Evolutionary conservation across 2,888 invertebrate genomes (phyloP), one percentile per base, ranked within the genome.

Genomic region (Ptychoptera contaminata): DNA sequence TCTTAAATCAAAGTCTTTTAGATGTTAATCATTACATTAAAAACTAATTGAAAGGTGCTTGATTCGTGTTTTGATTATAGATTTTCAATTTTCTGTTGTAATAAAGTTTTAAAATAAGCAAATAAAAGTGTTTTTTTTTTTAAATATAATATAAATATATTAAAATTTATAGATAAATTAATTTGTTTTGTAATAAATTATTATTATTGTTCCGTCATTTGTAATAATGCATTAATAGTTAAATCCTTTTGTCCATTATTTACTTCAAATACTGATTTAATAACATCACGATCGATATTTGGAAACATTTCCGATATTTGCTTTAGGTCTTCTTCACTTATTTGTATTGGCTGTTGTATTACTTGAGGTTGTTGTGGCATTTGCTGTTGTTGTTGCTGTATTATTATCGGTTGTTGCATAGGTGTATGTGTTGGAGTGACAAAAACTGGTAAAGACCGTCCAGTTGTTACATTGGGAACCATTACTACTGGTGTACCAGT

Each of bases 231-330:
- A 69, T 91, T 91, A 56, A 94, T 84, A 8, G 92, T 85, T 11
- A 79, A 76, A 58, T 92, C 90, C 59, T 92, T 92, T 63, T 91
- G 84, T 1, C 91, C 91, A 38, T 78, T 68, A 60, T 92, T 91
- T 5, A 83, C 86, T 62, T 92, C 91, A 56, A 85, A 76, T 16
- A 96, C 86, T 0, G 91, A 86, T 60, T 80, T 84, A 46, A 96
- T 82, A 6, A 94, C 91, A 57, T 93, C 92, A 52, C 81, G 82
- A 58, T 96, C 94, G 58, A 94, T 79, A 58, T 83, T 83, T 2
- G 96, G 94, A 69, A 97, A 96, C 92, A 96, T 94, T 67, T 94
- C 94, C 58, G 83, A 55, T 62, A 77, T 77, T 69, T 74, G 76
- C 67, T 77, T 77, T 40, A 79, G 65, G 60, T 79, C 79, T 31